Evolutionary conservation across 2,797 vertebrate genomes (phyloP), one percentile per base, ranked within the genome.

Genomic region (Trematomus bernacchii): DNA sequence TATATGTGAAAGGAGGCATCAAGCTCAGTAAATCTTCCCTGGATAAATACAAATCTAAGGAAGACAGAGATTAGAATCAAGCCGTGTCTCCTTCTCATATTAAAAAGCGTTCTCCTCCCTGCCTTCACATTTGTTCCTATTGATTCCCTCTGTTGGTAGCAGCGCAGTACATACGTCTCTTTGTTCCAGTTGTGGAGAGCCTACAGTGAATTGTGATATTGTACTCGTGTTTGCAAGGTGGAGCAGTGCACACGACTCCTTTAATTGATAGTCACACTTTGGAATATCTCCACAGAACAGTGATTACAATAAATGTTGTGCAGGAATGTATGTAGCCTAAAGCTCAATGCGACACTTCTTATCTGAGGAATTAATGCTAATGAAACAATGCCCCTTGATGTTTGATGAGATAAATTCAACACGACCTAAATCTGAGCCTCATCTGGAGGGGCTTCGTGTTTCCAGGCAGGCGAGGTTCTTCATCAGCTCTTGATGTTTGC

Each of bases 351-450:
- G 85, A 79, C 73, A 74, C 75, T 72, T 91, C 76, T 84, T 75
- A 89, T 87, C 78, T 66, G 51, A 19, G 65, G 63, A 87, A 88
- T 88, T 23, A 82, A 84, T 78, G 77, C 77, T 85, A 83, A 89
- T 88, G 75, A 86, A 90, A 91, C 87, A 86, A 87, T 80, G 60
- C 68, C 69, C 69, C 73, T 76, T 79, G 83, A 92, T 91, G 87
- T 85, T 68, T 74, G 79, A 85, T 72, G 44, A 86, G 90, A 91
- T 88, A 80, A 78, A 83, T 69, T 40, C 73, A 63, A 66, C 72
- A 1, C 21, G 6, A 27, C 60, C 51, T 60, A 80, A 0, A 77
- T 64, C 50, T 64, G 50, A 55, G 70, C 57, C 73, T 79, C 73
- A 59, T 84, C 64, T 42, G 12, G 76, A 72, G 33, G 62, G 71